Conservation (phyloP, 2,113 vertebrate species). For the Pollimyrus isidori region DNA sequence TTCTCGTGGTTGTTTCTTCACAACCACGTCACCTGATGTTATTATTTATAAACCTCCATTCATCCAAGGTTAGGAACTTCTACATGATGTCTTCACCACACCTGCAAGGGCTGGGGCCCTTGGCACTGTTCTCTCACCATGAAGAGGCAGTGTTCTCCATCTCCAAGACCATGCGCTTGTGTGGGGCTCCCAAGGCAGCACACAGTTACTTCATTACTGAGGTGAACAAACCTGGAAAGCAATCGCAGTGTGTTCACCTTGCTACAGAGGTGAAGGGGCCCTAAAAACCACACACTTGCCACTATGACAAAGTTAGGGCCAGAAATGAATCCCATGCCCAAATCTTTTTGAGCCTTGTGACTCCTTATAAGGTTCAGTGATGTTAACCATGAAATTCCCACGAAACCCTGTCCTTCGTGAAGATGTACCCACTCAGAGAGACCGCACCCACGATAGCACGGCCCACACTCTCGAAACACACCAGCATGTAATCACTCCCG, state of each 20-base stretch:
- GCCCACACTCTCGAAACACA: constrained; percentile 9
- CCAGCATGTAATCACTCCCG: constrained; percentile 40
- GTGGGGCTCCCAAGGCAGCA: not conserved
- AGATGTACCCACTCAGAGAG: not conserved
- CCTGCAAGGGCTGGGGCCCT: not conserved
- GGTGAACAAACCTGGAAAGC: not conserved
- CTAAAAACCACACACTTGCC: not conserved
- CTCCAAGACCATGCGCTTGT: not conserved
- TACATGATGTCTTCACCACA: not conserved
- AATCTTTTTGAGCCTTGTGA: not conserved
- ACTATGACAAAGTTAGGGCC: not conserved
- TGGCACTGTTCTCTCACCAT: not conserved
- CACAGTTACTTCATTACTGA: not conserved
- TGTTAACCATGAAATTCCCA: not conserved
- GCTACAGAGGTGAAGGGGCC: not conserved
- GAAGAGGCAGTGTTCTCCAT: not conserved
- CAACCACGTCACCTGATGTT: not conserved
- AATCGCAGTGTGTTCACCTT: too few relatives aligned
- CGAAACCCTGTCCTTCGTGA: not conserved
- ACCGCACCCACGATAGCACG: not conserved
- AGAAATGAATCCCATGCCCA: not conserved
- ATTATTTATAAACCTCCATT: not conserved
- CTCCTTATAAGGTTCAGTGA: not conserved
- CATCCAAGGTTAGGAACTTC: not conserved
- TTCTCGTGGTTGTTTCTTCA: not conserved